Percentiles rank a stretch among this genome's conserved stretches.
These are phyloP conservation scores for Scleropages formosus DNA, from an alignment of 2,797 vertebrate genomes.

Conservation along the genomic window DNA sequence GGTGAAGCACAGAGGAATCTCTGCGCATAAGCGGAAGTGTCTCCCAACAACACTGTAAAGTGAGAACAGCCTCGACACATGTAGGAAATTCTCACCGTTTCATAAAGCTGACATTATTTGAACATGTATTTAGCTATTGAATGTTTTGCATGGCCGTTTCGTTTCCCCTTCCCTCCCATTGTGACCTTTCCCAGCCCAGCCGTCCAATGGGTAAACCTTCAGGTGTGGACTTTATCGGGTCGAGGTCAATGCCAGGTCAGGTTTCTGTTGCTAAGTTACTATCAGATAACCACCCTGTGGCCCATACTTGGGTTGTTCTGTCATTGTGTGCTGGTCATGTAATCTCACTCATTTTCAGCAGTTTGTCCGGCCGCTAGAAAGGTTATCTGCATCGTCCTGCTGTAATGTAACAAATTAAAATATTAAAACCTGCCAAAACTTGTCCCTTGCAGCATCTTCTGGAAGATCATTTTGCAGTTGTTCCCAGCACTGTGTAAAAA, in stretches of 20 bases:
- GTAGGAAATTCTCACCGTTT: background rate
- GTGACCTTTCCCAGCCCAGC: conserved; percentile 65
- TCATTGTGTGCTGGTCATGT: conserved; percentile 75
- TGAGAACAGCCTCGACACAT: background rate
- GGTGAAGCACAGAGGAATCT: background rate
- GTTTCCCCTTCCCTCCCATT: conserved; percentile 62
- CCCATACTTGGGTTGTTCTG: conserved; percentile 63
- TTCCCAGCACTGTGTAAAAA: conserved; percentile 66
- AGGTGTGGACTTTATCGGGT: conserved; percentile 82
- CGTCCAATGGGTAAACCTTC: conserved; percentile 77
- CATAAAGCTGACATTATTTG: background rate
- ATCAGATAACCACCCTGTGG: conserved; percentile 75
- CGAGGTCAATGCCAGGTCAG: conserved; percentile 80
- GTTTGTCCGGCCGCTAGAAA: conserved; percentile 74
- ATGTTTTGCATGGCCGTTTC: conserved; percentile 47
- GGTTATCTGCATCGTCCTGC: conserved; percentile 74
- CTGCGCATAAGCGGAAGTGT: background rate
- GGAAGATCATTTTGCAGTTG: conserved; percentile 62
- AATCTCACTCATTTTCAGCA: conserved; percentile 81
- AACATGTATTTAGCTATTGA: background rate
- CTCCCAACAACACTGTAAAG: background rate
- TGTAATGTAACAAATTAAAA: conserved; percentile 80
- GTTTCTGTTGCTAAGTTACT: conserved; percentile 80
- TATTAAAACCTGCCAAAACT: conserved; percentile 72
- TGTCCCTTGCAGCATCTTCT: conserved; percentile 64